phyloP scores from a whole-genome alignment of 2,113 vertebrate genomes.

The Cyphomyrus discorhynchus region DNA sequence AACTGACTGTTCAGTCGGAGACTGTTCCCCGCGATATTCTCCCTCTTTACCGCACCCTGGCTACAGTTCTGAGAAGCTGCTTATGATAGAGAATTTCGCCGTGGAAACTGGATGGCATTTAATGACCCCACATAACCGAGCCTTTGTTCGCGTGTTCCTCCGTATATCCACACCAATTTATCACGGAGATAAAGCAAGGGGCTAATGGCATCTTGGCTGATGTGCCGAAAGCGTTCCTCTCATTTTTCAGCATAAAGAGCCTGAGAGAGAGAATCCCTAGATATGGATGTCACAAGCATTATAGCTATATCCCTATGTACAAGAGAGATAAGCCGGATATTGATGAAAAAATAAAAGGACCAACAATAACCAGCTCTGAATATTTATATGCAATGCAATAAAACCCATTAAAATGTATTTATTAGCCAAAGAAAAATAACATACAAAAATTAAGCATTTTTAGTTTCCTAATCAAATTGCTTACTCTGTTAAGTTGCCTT shows the following conservation, averaged over 20 bases:
- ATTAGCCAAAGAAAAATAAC: not conserved
- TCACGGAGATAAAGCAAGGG: slow-evolving; percentile 13
- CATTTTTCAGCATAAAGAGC: not conserved
- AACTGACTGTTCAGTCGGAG: not conserved
- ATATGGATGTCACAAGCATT: not conserved
- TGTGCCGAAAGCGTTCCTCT: not conserved
- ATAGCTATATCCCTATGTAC: not conserved
- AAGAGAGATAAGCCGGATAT: not conserved
- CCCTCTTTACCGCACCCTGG: not conserved
- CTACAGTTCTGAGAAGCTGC: not conserved
- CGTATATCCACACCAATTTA: slow-evolving; percentile 17
- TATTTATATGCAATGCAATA: not conserved
- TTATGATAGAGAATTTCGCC: slow-evolving; percentile 1
- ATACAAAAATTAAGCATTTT: not conserved
- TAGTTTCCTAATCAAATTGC: not conserved
- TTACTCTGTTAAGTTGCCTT: not conserved
- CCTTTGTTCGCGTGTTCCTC: slow-evolving; percentile 16
- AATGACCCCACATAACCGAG: slow-evolving; percentile 15
- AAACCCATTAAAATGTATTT: not conserved
- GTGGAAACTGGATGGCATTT: slow-evolving; percentile 16
- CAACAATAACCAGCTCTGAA: not conserved
- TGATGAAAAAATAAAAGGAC: not conserved
- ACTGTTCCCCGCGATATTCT: not conserved
- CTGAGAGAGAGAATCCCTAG: not conserved
- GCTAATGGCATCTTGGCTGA: not conserved